Base-by-base conservation (phyloP, 2,797 vertebrate species). In the Protosalanx chinensis region DNA sequence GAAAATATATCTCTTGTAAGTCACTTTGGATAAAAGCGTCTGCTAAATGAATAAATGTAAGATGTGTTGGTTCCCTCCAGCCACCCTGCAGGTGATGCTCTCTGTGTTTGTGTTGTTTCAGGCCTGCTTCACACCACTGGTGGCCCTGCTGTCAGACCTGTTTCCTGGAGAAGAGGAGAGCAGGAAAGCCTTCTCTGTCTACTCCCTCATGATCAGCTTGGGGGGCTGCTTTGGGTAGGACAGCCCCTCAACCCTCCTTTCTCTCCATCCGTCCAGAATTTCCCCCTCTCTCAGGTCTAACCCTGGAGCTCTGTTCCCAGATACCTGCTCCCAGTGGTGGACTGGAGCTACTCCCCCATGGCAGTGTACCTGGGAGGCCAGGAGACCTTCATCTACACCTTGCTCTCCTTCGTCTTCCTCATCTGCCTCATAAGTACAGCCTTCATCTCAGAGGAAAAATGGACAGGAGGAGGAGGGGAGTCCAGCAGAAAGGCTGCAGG, bases 51-150 rank as follows among this genome's bases (percentile, higher is more conserved):
- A 27, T 1, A 27, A 27, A 27, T 27, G 23, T 27, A 46, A 46
- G 41, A 46, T 41, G 37, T 41, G 37, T 46, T 46, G 8, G 13
- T 46, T 46, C 3, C 10, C 41, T 46, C 41, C 41, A 46, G 41
- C 13, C 23, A 27, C 23, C 41, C 41, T 46, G 7, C 41, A 46
- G 41, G 10, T 8, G 41, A 46, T 13, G 12, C 15, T 64, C 3
- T 64, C 7, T 15, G n/a, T 64, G 18, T 33, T 35, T 20, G 7
- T 64, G 32, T 7, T 66, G 23, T 68, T 33, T 35, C 83, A 85
- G 84, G 93, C 94, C 60, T 96, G 94, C 88, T 96, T 95, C 81
- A 96, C 94, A 0, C 94, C 92, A 0, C 79, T 96, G 77, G 94
- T 95, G 76, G 94, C 94, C 0, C 85, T 96, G 78, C 91, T 95